Evolutionary conservation across 2,797 vertebrate genomes (phyloP).

Genomic region (Cuculus canorus): DNA sequence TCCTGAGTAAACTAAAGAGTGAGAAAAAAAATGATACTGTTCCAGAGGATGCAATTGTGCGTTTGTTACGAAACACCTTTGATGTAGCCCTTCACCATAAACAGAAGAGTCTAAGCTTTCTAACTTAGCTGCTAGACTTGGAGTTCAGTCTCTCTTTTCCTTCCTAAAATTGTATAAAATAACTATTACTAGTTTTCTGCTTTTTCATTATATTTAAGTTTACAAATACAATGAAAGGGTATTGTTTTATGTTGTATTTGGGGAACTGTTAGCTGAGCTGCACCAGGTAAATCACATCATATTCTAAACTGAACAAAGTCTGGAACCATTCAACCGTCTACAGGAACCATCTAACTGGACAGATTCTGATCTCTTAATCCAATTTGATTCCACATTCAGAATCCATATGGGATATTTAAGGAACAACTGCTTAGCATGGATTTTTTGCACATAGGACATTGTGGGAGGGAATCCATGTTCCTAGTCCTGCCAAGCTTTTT

Average conservation of each 20-base stretch:
- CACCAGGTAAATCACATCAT: not conserved
- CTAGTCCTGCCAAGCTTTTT: not conserved
- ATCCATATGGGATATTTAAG: not conserved
- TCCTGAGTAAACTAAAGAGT: not conserved
- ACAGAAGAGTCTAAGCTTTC: not conserved
- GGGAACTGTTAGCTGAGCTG: not conserved
- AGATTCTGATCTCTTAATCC: not conserved
- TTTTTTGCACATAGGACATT: not conserved
- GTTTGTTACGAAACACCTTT: not conserved
- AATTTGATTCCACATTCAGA: not conserved
- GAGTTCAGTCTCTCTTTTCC: not conserved
- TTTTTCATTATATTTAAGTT: not conserved
- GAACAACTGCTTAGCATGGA: not conserved
- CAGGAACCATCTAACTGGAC: not conserved
- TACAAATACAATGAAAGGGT: not conserved
- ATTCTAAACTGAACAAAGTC: not conserved
- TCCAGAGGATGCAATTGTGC: not conserved
- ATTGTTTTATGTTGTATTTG: not conserved
- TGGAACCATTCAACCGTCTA: not conserved
- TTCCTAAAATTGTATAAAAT: not conserved
- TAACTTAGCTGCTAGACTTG: not conserved
- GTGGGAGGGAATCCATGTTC: fast-evolving
- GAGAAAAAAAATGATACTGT: not conserved
- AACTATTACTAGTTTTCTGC: not conserved
- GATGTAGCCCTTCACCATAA: not conserved